Percentiles rank a stretch among this genome's conserved stretches.
phyloP scores from a whole-genome alignment of 1,140 invertebrate species.

The Philaenus spumarius region DNA sequence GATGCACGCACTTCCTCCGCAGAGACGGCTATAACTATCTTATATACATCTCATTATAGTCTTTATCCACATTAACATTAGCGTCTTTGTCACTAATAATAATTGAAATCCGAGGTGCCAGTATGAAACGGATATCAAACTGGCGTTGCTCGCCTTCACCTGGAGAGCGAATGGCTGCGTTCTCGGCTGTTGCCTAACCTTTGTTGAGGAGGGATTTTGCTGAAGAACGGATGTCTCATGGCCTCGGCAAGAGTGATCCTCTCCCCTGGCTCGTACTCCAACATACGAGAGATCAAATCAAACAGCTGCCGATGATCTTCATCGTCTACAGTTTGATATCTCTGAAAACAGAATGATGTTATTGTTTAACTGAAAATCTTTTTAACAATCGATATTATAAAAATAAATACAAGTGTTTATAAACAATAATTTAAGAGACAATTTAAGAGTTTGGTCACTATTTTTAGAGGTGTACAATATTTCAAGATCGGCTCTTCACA shows the following conservation, averaged over 20 bases:
- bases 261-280: conserved; percentile 92
- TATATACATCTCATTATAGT: not conserved
- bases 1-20: not conserved
- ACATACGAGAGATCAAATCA: conserved; percentile 90
- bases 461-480: too few species aligned
- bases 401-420: too few species aligned
- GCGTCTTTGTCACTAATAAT: not conserved
- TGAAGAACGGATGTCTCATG: conserved; percentile 89
- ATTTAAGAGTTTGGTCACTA: too few species aligned
- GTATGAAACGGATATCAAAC: conserved; percentile 7
- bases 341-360: conserved; percentile 49
- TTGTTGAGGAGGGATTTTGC: conserved; percentile 67
- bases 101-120: conserved; percentile 11
- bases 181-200: conserved; percentile 50
- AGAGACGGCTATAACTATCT: not conserved
- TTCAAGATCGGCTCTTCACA: too few species aligned
- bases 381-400: too few species aligned
- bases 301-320: conserved; percentile 90
- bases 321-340: conserved; percentile 83
- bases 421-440: too few species aligned
- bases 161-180: conserved; percentile 53
- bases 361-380: too few species aligned
- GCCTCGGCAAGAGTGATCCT: conserved; percentile 86
- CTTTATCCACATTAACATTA: not conserved
- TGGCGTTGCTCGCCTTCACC: conserved; percentile 39